These are phyloP conservation scores for Meteorus cinctellus DNA, from an alignment of 2,888 invertebrate species.

Conservation along the genomic window DNA sequence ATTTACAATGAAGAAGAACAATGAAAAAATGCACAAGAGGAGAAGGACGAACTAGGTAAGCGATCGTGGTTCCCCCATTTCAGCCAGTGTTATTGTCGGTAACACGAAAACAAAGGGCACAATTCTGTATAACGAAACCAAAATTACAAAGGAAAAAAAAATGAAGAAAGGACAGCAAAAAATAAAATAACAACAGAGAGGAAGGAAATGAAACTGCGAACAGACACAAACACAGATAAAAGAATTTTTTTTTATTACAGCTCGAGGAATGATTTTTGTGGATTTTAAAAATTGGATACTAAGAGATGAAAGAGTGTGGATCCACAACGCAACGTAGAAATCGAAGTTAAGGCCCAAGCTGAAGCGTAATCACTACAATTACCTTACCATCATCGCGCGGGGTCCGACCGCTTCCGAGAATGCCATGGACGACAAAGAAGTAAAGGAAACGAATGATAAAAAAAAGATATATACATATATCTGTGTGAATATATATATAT, in stretches of 20 bases:
- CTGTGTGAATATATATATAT: not conserved
- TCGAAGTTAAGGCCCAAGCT: conserved; percentile 50
- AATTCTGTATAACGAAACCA: conserved; percentile 58
- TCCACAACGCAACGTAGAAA: conserved; percentile 42
- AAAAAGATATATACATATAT: conserved; percentile 11
- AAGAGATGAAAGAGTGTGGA: conserved; percentile 47
- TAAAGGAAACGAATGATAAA: conserved; percentile 37
- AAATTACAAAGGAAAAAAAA: conserved; percentile 58
- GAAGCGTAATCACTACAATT: conserved; percentile 69
- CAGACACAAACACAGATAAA: conserved; percentile 61
- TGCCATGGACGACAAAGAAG: conserved; percentile 53
- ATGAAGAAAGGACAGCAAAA: conserved; percentile 48
- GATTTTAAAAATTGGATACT: conserved; percentile 56
- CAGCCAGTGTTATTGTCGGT: conserved; percentile 46
- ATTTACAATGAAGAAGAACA: conserved; percentile 10
- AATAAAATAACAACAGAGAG: conserved; percentile 52
- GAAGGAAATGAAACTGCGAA: conserved; percentile 24
- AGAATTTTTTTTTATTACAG: conserved; percentile 59
- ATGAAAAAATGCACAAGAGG: conserved; percentile 43
- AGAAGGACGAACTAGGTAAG: conserved; percentile 48
- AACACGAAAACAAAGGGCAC: not conserved
- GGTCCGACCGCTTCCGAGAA: conserved; percentile 47
- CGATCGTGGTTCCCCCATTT: not conserved
- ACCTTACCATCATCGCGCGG: conserved; percentile 64
- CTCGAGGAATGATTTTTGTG: conserved; percentile 56